Evolutionary conservation across 2,888 invertebrate species (phyloP), one percentile per base, ranked within the genome.

Genomic region (Merodon equestris): DNA sequence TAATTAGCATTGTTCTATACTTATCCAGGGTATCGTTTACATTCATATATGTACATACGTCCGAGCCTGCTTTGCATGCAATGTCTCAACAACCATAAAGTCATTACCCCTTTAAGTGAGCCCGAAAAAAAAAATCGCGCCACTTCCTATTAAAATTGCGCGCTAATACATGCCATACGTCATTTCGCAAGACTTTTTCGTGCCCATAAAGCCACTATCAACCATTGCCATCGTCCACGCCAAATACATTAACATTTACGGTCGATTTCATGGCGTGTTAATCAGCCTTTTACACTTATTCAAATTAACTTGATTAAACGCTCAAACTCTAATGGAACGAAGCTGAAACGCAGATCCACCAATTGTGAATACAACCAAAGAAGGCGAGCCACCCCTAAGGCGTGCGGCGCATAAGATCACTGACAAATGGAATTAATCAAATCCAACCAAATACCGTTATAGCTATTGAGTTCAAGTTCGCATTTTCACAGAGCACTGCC

Each of bases 211-310:
- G 13, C 13, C 17, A 4, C 27, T 27, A 27, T 27, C 27, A 27
- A 7, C 27, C 27, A 27, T 27, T 27, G 47, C 17, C 66, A 53
- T 47, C 58, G 58, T 50, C 45, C 19, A 79, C 74, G 63, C 68
- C 34, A 56, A 70, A 64, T 74, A 79, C 68, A 74, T 74, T 63
- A 64, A 61, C 53, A 47, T 64, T 64, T 70, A 74, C 58, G 58
- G 77, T 68, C 73, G 68, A 74, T 79, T 79, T 79, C 74, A 74
- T 79, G 60, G 79, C 79, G 79, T 79, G 79, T 74, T 79, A 79
- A 79, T 64, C 64, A 70, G 74, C 79, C 64, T 74, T 79, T 68
- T 60, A 74, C 68, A 68, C 68, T 79, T 74, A 79, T 79, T 79
- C 64, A 79, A 79, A 79, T 79, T 64, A 73, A 45, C 58, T 58